Evolutionary conservation across 2,888 invertebrate species (phyloP).

Genomic region (Crossocerus cetratus): DNA sequence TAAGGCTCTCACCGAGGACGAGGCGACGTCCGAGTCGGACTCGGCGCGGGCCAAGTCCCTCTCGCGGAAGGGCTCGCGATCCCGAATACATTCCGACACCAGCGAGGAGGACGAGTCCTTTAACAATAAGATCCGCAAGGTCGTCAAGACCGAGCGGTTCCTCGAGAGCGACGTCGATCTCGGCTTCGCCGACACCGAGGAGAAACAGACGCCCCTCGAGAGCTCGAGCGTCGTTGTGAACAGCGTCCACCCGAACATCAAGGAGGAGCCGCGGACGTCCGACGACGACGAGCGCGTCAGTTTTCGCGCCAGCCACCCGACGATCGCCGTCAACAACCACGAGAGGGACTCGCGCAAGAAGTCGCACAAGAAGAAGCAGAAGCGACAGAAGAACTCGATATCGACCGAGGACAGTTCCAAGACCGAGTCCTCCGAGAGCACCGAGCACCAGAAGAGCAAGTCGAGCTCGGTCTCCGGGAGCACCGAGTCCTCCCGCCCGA

Average conservation of each 20-base stretch:
- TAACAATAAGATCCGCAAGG: conserved; percentile 79
- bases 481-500: conserved; percentile 55
- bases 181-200: conserved; percentile 77
- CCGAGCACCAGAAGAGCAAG: conserved; percentile 66
- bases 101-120: conserved; percentile 85
- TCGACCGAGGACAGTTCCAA: conserved; percentile 75
- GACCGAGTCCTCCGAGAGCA: conserved; percentile 59
- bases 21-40: conserved; percentile 76
- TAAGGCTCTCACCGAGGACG: conserved; percentile 75
- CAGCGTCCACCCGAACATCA: conserved; percentile 64
- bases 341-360: conserved; percentile 81
- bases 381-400: conserved; percentile 84
- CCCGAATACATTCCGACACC: conserved; percentile 88
- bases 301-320: conserved; percentile 65
- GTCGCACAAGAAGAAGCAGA: conserved; percentile 89
- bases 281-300: conserved; percentile 72
- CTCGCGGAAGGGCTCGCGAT: conserved; percentile 83
- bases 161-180: conserved; percentile 81
- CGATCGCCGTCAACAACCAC: conserved; percentile 69
- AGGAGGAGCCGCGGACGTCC: conserved; percentile 72
- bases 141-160: conserved; percentile 81
- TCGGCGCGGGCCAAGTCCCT: conserved; percentile 79
- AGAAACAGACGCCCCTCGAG: conserved; percentile 71
- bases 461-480: conserved; percentile 45
- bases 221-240: conserved; percentile 59